phyloP scores from a whole-genome alignment of 2,888 invertebrate species.

The Buathra laborator region DNA sequence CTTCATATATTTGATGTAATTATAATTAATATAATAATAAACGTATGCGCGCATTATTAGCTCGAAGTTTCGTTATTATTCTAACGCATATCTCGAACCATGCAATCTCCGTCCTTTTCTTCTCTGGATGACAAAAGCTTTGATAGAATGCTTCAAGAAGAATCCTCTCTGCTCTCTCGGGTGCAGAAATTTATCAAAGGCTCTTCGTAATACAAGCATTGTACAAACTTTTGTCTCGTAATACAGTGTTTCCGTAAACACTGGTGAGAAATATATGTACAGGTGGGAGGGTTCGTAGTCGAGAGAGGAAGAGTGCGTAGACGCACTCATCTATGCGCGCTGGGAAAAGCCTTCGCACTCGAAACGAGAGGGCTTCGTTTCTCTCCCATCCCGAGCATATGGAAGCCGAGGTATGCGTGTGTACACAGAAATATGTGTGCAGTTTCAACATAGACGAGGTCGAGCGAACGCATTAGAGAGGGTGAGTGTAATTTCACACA shows the following conservation, averaged over 20 bases:
- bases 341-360: conserved; percentile 9
- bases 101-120: not conserved
- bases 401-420: conserved; percentile 2
- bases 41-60: not conserved
- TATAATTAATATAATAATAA: not conserved
- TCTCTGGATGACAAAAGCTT: not conserved
- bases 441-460: conserved; percentile 35
- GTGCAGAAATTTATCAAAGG: conserved; percentile 74
- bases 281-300: not conserved
- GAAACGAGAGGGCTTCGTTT: not conserved
- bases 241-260: conserved; percentile 47
- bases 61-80: not conserved
- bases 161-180: conserved; percentile 44
- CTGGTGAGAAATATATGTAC: conserved; percentile 21
- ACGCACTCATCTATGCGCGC: conserved; percentile 14
- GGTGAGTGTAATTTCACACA: conserved; percentile 83
- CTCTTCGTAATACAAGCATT: conserved; percentile 65
- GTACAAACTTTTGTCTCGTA: conserved; percentile 53
- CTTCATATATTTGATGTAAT: conserved; percentile 2
- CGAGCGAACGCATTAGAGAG: conserved; percentile 76
- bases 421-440: conserved; percentile 39
- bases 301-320: conserved; percentile 55
- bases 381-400: not conserved
- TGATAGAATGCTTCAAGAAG: not conserved
- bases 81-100: not conserved